These are phyloP conservation scores for Cathartes aura DNA, from an alignment of 2,113 vertebrate species.

Conservation along the genomic window DNA sequence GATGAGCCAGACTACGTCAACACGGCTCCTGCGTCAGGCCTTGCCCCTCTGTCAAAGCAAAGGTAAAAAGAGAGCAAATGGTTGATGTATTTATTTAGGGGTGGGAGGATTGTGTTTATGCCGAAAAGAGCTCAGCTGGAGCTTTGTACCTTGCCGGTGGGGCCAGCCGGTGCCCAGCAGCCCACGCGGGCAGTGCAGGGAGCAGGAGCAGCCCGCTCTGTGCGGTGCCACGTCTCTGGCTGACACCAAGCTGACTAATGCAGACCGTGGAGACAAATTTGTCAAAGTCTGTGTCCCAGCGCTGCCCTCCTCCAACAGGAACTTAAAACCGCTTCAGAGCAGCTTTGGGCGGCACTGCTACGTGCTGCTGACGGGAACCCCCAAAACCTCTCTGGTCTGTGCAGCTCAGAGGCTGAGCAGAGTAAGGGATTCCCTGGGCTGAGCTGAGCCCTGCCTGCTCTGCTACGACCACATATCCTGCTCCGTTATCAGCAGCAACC, in stretches of 20 bases:
- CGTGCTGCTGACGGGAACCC: background rate
- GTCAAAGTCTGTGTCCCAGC: background rate
- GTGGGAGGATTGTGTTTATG: background rate
- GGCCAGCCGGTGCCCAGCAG: background rate
- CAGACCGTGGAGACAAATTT: fast-evolving
- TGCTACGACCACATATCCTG: background rate
- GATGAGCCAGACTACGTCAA: constrained; percentile 77
- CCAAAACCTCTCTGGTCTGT: background rate
- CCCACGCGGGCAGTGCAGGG: fast-evolving
- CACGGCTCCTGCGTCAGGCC: background rate
- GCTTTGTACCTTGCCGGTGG: background rate
- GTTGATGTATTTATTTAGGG: background rate
- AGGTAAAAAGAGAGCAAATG: background rate
- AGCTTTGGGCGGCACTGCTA: fast-evolving
- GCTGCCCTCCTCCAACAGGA: background rate
- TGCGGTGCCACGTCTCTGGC: background rate
- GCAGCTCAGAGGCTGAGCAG: background rate
- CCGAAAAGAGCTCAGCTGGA: background rate
- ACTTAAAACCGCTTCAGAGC: background rate
- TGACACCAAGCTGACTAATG: background rate
- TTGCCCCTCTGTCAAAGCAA: background rate
- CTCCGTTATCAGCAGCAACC: background rate
- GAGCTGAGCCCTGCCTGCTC: background rate
- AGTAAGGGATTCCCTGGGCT: background rate
- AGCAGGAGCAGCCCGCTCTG: background rate